Percentiles rank a stretch among this genome's conserved stretches.
Evolutionary conservation across 2,113 vertebrate genomes (phyloP).

Genomic region (Melospiza georgiana): DNA sequence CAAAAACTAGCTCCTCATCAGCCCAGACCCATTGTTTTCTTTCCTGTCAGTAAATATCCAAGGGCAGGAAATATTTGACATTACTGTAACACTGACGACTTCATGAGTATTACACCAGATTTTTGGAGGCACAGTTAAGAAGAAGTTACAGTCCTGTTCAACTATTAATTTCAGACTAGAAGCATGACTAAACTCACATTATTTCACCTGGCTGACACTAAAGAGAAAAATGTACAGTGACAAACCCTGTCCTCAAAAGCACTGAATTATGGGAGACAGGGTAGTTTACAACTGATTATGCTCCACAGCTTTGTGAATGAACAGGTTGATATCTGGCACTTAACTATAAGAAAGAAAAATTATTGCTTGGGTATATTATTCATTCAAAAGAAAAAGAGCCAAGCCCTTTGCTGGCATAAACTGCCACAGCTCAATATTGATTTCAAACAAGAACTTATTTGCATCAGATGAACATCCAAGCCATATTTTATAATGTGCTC

Average conservation of each 20-base stretch:
- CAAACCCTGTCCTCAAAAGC: neutral
- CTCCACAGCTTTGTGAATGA: neutral
- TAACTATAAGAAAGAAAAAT: neutral
- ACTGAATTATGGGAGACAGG: neutral
- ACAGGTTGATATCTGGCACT: slow-evolving; percentile 6
- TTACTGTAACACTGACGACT: neutral
- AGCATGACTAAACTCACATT: neutral
- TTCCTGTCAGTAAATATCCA: neutral
- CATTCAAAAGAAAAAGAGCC: slow-evolving; percentile 16
- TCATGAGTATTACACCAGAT: neutral
- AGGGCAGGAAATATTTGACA: neutral
- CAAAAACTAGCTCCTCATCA: neutral
- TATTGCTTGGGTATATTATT: neutral
- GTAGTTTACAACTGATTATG: neutral
- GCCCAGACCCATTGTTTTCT: neutral
- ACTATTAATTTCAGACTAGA: neutral
- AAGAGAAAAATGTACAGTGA: neutral
- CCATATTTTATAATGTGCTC: neutral
- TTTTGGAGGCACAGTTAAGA: neutral
- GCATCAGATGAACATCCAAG: neutral
- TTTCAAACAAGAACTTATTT: slow-evolving; percentile 44
- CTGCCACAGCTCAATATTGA: slow-evolving; percentile 6
- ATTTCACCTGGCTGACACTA: neutral
- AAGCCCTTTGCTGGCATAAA: slow-evolving; percentile 16
- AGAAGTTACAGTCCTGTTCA: neutral